Percentiles rank a stretch among this genome's conserved stretches.
These are phyloP conservation scores for Zaprionus ghesquierei DNA, from an alignment of 1,140 invertebrate genomes.

Conservation along the genomic window DNA sequence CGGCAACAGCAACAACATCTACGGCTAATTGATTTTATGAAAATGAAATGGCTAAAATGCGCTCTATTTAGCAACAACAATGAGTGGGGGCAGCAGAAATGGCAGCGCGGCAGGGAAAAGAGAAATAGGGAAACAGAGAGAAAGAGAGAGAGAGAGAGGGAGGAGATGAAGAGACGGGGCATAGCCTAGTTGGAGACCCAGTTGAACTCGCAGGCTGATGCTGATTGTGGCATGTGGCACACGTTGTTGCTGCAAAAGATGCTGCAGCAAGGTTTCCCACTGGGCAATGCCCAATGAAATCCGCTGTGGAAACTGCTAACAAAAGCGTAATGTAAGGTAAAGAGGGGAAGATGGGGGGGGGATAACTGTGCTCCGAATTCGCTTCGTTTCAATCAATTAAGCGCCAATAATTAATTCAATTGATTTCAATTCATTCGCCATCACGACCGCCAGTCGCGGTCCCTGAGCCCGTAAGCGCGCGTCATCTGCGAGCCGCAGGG, in stretches of 20 bases:
- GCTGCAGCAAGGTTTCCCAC: not conserved
- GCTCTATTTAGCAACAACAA: constrained; percentile 79
- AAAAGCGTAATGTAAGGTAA: not conserved
- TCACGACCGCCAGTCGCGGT: constrained; percentile 16
- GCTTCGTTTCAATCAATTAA: constrained; percentile 80
- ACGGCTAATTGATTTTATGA: constrained; percentile 63
- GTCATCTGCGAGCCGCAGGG: not conserved
- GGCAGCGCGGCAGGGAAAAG: not conserved
- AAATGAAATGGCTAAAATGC: constrained; percentile 77
- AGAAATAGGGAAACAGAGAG: too few species aligned
- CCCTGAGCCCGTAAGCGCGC: constrained; percentile 5
- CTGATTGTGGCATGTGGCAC: not conserved
- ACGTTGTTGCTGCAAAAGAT: not conserved
- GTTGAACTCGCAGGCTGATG: not conserved
- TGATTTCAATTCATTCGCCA: constrained; percentile 71
- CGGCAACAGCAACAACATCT: constrained; percentile 28
- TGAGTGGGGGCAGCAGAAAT: constrained; percentile 24
- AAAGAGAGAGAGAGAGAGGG: not conserved
- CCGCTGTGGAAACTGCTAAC: constrained; percentile 31
- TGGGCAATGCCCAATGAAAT: not conserved
- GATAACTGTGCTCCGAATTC: constrained; percentile 29
- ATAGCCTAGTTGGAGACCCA: not conserved
- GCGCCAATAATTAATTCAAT: constrained; percentile 81
- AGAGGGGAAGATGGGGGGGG: not conserved
- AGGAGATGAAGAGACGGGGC: not conserved